Conservation (phyloP, 2,888 invertebrate genomes). For the Chloromyia formosa region DNA sequence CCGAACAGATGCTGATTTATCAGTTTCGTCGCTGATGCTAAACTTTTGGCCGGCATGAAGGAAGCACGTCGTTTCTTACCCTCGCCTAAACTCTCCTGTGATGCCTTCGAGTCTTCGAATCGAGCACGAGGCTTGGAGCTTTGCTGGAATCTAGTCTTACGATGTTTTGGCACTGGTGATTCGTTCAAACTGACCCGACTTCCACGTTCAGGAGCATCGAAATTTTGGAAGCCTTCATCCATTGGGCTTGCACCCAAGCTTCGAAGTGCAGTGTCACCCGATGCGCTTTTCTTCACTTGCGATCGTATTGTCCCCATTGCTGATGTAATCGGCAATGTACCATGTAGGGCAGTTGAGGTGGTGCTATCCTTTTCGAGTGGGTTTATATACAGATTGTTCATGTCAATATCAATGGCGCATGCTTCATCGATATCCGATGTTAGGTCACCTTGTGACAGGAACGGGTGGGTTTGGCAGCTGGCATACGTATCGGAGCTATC, state of each 20-base stretch:
- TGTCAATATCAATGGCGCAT: slow-evolving; percentile 67
- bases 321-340: slow-evolving; percentile 53
- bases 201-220: slow-evolving; percentile 65
- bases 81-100: slow-evolving; percentile 67
- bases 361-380: slow-evolving; percentile 74
- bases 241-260: slow-evolving; percentile 71
- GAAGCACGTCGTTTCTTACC: slow-evolving; percentile 65
- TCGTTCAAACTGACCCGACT: slow-evolving; percentile 71
- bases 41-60: slow-evolving; percentile 71
- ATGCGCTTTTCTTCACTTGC: slow-evolving; percentile 80
- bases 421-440: slow-evolving; percentile 67
- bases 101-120: slow-evolving; percentile 66
- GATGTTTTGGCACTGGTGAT: slow-evolving; percentile 78
- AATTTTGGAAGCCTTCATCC: slow-evolving; percentile 69
- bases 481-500: slow-evolving; percentile 94
- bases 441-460: slow-evolving; percentile 84
- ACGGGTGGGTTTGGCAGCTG: slow-evolving; percentile 95
- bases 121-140: slow-evolving; percentile 63
- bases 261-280: slow-evolving; percentile 78
- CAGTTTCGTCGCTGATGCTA: slow-evolving; percentile 76
- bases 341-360: slow-evolving; percentile 31
- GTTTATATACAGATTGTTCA: slow-evolving; percentile 89
- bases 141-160: slow-evolving; percentile 88
- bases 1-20: slow-evolving; percentile 80
- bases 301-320: slow-evolving; percentile 66